Evolutionary conservation across 2,113 vertebrate genomes (phyloP).

Genomic region (Pongo abelii): DNA sequence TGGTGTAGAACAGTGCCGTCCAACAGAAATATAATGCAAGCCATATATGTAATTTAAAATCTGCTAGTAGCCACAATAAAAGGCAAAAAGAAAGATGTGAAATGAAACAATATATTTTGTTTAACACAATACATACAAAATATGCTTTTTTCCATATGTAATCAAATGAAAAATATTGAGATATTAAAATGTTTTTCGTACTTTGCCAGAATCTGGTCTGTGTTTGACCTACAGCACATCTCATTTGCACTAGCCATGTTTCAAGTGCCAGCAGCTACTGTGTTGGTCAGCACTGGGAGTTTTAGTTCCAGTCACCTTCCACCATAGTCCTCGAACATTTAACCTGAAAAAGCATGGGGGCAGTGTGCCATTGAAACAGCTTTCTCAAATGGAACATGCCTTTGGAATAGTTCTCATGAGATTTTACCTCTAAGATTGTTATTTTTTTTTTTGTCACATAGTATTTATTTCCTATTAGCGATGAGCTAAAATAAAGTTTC

Average conservation of each 20-base stretch:
- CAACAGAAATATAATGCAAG: not conserved
- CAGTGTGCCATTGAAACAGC: not conserved
- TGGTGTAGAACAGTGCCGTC: not conserved
- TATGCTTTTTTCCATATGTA: not conserved
- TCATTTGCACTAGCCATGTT: not conserved
- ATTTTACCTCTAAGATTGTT: conserved; percentile 25
- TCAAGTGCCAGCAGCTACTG: not conserved
- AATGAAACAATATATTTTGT: not conserved
- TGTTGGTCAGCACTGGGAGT: not conserved
- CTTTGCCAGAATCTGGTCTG: not conserved
- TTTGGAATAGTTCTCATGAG: not conserved
- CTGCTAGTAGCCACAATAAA: not conserved
- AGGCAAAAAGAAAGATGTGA: not conserved
- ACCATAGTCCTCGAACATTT: not conserved
- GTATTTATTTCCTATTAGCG: conserved; percentile 4
- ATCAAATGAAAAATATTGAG: not conserved
- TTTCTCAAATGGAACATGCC: not conserved
- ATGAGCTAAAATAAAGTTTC: conserved; percentile 11
- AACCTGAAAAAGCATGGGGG: not conserved
- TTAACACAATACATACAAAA: not conserved
- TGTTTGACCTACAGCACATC: not conserved
- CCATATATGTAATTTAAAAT: not conserved
- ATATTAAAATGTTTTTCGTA: not conserved
- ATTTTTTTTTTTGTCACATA: not conserved
- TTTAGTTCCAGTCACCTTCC: not conserved